Evolutionary conservation across 2,797 vertebrate species (phyloP).

Genomic region (Lepus oiostolus): DNA sequence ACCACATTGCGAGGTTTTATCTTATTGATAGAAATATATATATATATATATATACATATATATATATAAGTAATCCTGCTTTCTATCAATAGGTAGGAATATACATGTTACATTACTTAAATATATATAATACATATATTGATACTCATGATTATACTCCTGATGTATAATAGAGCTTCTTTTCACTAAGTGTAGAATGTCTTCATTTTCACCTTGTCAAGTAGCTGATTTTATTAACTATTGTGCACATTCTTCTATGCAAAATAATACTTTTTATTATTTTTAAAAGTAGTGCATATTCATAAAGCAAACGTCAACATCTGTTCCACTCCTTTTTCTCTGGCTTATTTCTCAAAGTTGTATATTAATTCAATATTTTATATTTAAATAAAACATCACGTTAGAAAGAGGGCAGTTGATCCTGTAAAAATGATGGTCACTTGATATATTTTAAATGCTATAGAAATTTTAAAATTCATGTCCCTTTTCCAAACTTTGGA

Average conservation of each 20-base stretch:
- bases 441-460: slow-evolving; percentile 23
- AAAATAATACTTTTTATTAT: slow-evolving; percentile 7
- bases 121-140: not conserved
- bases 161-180: not conserved
- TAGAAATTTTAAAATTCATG: not conserved
- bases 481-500: not conserved
- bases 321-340: not conserved
- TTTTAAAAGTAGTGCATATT: not conserved
- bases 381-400: not conserved
- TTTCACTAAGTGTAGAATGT: slow-evolving; percentile 31
- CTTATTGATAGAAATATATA: not conserved
- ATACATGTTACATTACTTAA: not conserved
- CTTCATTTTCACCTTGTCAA: slow-evolving; percentile 45
- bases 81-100: no score
- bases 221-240: slow-evolving; percentile 17
- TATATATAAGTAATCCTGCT: no score
- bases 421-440: not conserved
- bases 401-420: not conserved
- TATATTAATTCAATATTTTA: slow-evolving; percentile 13
- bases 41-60: no score
- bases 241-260: not conserved
- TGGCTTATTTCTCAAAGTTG: not conserved
- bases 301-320: not conserved
- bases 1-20: not conserved
- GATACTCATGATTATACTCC: not conserved